These are phyloP conservation scores for Sebastes nivosus DNA, from an alignment of 2,797 vertebrate genomes.

Conservation along the genomic window DNA sequence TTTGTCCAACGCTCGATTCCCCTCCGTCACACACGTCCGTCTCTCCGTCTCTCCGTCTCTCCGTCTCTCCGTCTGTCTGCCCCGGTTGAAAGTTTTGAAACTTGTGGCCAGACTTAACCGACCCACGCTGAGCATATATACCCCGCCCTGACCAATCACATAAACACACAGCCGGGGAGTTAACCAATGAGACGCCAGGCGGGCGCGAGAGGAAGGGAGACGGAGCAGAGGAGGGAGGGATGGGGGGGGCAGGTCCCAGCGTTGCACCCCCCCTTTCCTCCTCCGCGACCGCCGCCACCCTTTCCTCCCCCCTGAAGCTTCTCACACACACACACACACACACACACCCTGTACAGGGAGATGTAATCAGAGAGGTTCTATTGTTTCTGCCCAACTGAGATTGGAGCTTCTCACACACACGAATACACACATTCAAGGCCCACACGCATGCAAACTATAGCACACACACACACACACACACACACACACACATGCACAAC, in stretches of 20 bases:
- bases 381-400: conserved; percentile 76
- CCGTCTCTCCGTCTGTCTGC: conserved; percentile 59
- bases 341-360: conserved; percentile 62
- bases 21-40: conserved; percentile 53
- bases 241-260: conserved; percentile 24
- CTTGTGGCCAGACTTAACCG: conserved; percentile 83
- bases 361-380: conserved; percentile 78
- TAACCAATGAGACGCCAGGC: conserved; percentile 73
- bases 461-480: conserved; percentile 17
- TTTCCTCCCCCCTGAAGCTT: conserved; percentile 52
- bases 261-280: conserved; percentile 56
- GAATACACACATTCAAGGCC: not conserved
- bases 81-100: conserved; percentile 78
- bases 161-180: conserved; percentile 53
- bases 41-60: conserved; percentile 50
- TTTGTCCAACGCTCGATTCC: conserved; percentile 61
- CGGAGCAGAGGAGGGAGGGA: not conserved
- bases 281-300: conserved; percentile 50
- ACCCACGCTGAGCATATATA: conserved; percentile 87
- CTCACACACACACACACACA: conserved; percentile 48
- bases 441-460: not conserved
- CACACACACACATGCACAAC: conserved; percentile 3
- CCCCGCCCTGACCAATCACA: conserved; percentile 85
- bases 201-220: conserved; percentile 55
- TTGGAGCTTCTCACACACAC: conserved; percentile 45